Evolutionary conservation across 2,888 invertebrate genomes (phyloP), one percentile per base, ranked within the genome.

Genomic region (Odontothrips loti): DNA sequence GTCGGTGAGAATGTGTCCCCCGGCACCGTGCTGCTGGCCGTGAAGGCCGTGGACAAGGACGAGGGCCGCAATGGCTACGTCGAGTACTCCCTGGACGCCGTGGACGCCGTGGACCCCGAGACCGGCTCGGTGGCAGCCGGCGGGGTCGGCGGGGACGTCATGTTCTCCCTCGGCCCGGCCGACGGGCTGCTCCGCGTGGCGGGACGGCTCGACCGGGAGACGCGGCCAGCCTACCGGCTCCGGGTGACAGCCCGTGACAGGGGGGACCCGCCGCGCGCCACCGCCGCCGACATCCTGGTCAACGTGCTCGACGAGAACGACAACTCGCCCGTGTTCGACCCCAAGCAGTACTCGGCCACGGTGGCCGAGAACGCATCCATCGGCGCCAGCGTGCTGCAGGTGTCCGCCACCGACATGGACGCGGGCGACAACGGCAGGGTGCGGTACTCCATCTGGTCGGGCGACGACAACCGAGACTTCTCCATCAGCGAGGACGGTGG

Each of bases 331-430:
- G 91, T 95, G 6, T 96, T 96, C 87, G 94, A 96, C 86, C 95
- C 95, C 0, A 93, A 94, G 85, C 95, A 96, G 86, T 97, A 96
- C 86, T 95, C 95, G 83, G 95, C 96, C 0, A 93, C 94, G 3
- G 94, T 97, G 48, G 94, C 95, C 0, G 98, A 98, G 89, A 96
- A 97, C 87, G 95, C 96, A n/a, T 94, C 95, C 84, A 95, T 97
- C 84, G 98, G 97, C 10, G 95, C 95, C 78, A 96, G 94, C 87
- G 95, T 98, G 0, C 87, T 97, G 75, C 95, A 95, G 90, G 94
- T 94, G 87, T 95, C 95, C 1, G 96, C 96, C 20, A 96, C 94
- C 12, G 96, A 96, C 87, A 91, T 95, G 84, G 95, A 97, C 87
- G 95, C 95, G 86, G 96, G 95, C 79, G 89, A 92, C 58, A 97